phyloP scores from a whole-genome alignment of 2,797 vertebrate genomes.

The Characodon lateralis region DNA sequence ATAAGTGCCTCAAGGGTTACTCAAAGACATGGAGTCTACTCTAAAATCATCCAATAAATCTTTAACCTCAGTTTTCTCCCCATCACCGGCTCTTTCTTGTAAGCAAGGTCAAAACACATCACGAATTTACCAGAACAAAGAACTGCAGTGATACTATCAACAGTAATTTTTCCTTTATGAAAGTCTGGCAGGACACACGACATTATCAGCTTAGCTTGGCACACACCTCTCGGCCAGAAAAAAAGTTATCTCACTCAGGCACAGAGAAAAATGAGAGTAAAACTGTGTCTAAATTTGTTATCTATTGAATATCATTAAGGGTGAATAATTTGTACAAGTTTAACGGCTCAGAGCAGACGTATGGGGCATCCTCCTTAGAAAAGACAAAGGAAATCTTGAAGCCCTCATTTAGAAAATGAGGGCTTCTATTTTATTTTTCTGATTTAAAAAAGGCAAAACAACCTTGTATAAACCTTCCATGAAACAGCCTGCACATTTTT shows the following conservation, averaged over 20 bases:
- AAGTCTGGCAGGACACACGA: slow-evolving; percentile 54
- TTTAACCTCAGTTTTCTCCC: neutral
- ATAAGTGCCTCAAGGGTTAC: neutral
- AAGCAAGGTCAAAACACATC: slow-evolving; percentile 55
- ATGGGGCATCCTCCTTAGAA: neutral
- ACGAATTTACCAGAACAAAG: slow-evolving; percentile 50
- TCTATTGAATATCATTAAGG: slow-evolving; percentile 6
- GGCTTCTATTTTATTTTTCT: neutral
- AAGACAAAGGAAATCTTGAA: neutral
- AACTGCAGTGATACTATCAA: slow-evolving; percentile 44
- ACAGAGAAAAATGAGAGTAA: slow-evolving; percentile 14
- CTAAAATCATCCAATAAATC: slow-evolving; percentile 12
- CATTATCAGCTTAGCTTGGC: slow-evolving; percentile 54
- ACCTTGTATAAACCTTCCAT: neutral
- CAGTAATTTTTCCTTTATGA: slow-evolving; percentile 50
- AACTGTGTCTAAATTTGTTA: slow-evolving; percentile 22
- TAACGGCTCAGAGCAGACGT: neutral
- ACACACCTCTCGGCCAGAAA: slow-evolving; percentile 45
- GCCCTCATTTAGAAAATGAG: neutral
- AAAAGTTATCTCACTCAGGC: slow-evolving; percentile 39
- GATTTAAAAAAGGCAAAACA: slow-evolving; percentile 15
- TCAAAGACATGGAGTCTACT: slow-evolving; percentile 4
- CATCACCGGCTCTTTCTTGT: slow-evolving; percentile 8
- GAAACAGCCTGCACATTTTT: neutral
- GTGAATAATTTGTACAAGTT: slow-evolving; percentile 1